Base-by-base conservation (phyloP, 2,113 vertebrate species). In the Coptodon bakossiorum region DNA sequence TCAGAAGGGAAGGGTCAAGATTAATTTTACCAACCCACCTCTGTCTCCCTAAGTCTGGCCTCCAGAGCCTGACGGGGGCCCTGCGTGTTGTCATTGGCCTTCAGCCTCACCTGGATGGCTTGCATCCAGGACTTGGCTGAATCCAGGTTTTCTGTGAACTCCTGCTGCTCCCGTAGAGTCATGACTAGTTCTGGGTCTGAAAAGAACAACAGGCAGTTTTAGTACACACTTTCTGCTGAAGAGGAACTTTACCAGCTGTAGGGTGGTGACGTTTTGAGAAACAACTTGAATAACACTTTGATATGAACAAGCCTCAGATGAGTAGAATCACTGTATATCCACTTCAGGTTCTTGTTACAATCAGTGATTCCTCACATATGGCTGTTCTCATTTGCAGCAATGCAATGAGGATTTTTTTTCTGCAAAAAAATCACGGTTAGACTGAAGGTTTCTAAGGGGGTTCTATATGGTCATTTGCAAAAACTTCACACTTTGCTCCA, bases 11-110 rank as follows among this genome's bases (percentile, higher is more conserved):
- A 19, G 2, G 29, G 59, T 36, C 9, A 36, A 66, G 3, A n/a
- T 19, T 36, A 66, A 38, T 10, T 22, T 5, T 9, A 9, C 12
- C 56, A 59, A 13, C 31, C 7, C 94, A 99, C 98, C 98, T 99
- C 97, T 0, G 98, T 98, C 90, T 99, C 98, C 80, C 92, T 93
- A 10, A 99, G 97, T 66, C 98, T 95, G 90, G 97, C 96, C 95
- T 99, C 98, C 91, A 99, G 95, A 14, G 97, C 98, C 0, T 97
- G 94, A 0, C 96, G 96, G 86, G 98, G 98, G 4, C 98, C 98
- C 80, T 97, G 95, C 10, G 98, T 99, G 95, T 98, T 97, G 95
- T 99, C 98, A 27, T 94, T 99, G 91, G 96, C 85, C 81, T 93
- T 96, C 84, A 99, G 96, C 40, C 95, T 96, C 90, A 98, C 97